Percentiles rank a stretch among this genome's conserved stretches.
These are phyloP conservation scores for Trinorchestia longiramus DNA, from an alignment of 1,140 invertebrate genomes.

Conservation along the genomic window DNA sequence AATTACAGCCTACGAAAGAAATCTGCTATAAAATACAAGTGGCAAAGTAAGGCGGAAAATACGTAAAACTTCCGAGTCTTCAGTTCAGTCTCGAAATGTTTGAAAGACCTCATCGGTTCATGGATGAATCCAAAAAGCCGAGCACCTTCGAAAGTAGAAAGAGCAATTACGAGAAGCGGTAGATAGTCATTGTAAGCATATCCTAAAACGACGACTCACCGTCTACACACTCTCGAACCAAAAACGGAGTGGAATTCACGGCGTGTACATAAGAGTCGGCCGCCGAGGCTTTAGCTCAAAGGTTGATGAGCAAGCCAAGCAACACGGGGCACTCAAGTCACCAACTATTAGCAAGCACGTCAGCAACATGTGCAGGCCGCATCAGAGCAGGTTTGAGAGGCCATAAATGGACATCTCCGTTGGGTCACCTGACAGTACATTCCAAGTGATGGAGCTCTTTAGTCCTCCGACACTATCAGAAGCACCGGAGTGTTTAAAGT, in stretches of 20 bases:
- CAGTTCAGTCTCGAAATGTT: not conserved
- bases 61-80: not conserved
- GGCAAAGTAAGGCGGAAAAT: not conserved
- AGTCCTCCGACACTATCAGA: not conserved
- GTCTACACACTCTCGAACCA: not conserved
- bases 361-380: slow-evolving; percentile 14
- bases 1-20: too few relatives aligned
- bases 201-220: not conserved
- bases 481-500: not conserved
- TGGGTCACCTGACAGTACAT: not conserved
- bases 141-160: not conserved
- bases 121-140: not conserved
- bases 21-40: not conserved
- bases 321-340: not conserved
- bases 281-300: not conserved
- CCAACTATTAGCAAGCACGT: slow-evolving; percentile 10
- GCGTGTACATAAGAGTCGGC: not conserved
- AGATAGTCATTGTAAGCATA: not conserved
- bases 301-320: slow-evolving; percentile 5
- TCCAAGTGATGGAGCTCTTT: not conserved
- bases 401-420: not conserved
- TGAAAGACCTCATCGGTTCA: not conserved
- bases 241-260: not conserved
- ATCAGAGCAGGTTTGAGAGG: not conserved
- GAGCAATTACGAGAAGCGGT: not conserved